Conservation (phyloP, 2,113 vertebrate genomes). For the Falco punctatus region DNA sequence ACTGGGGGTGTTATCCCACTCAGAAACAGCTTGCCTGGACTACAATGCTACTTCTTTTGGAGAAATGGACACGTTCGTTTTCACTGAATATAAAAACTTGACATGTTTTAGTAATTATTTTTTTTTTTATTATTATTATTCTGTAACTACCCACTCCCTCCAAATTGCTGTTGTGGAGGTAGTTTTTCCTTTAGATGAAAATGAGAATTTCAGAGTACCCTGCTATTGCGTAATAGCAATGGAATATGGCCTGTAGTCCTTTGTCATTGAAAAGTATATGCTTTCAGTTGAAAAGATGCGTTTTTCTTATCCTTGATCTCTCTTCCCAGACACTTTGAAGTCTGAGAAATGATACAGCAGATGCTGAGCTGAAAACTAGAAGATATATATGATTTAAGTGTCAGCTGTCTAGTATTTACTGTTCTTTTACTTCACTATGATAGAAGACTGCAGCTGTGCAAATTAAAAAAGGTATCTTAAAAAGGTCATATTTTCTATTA, state of each 20-base stretch:
- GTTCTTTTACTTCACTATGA: conserved; percentile 22
- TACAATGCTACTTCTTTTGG: background rate
- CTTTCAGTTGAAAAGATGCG: background rate
- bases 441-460: conserved; percentile 32
- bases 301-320: conserved; percentile 12
- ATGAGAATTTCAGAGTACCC: background rate
- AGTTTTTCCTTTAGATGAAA: conserved; percentile 14
- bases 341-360: conserved; percentile 26
- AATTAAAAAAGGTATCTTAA: conserved; percentile 28
- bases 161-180: background rate
- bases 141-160: background rate
- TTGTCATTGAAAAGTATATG: conserved; percentile 3
- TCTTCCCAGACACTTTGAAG: conserved; percentile 9
- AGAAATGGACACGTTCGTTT: background rate
- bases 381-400: conserved; percentile 17
- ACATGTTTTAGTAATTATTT: background rate
- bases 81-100: background rate
- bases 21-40: background rate
- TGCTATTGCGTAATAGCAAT: background rate
- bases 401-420: conserved; percentile 44
- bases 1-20: background rate
- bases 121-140: too few species aligned
- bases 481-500: background rate
- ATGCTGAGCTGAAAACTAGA: conserved; percentile 18
- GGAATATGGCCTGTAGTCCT: background rate